Evolutionary conservation across 2,888 invertebrate genomes (phyloP).

Genomic region (Campaea margaritaria): DNA sequence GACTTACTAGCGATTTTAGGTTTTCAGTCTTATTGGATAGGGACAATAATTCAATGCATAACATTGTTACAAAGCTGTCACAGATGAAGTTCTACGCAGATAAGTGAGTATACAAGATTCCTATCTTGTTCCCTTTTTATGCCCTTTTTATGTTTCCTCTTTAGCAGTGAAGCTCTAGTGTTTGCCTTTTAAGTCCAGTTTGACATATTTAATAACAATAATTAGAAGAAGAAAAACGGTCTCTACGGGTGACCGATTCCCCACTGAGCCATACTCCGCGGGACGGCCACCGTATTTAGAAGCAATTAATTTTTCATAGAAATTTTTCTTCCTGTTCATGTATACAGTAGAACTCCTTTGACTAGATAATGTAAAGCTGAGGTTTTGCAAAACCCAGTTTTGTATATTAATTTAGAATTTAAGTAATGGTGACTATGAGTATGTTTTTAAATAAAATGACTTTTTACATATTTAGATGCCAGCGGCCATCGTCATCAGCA

Average conservation of each 20-base stretch:
- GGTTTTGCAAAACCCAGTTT: conserved; percentile 1
- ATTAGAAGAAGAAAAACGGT: conserved; percentile 41
- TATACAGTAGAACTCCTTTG: conserved; percentile 26
- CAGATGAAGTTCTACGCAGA: too few species aligned
- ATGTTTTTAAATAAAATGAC: too few species aligned
- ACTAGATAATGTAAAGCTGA: not conserved
- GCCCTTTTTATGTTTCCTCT: too few species aligned
- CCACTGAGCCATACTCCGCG: conserved; percentile 22
- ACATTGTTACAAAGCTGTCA: too few species aligned
- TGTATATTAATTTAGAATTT: too few species aligned
- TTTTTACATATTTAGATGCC: conserved; percentile 21
- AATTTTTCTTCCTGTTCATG: conserved; percentile 39
- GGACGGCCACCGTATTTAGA: conserved; percentile 44
- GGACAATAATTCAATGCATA: too few species aligned
- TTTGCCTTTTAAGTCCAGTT: conserved; percentile 15
- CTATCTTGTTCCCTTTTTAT: too few species aligned
- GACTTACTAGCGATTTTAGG: too few species aligned
- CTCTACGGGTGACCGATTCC: conserved; percentile 30
- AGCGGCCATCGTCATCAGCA: too few species aligned
- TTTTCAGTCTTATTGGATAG: too few species aligned
- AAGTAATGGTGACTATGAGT: too few species aligned
- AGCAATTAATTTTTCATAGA: conserved; percentile 53
- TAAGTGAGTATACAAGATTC: too few species aligned
- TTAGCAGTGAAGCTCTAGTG: not conserved
- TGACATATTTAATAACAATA: conserved; percentile 24